Evolutionary conservation across 2,113 vertebrate genomes (phyloP), one percentile per base, ranked within the genome.

Genomic region (Datnioides undecimradiatus): DNA sequence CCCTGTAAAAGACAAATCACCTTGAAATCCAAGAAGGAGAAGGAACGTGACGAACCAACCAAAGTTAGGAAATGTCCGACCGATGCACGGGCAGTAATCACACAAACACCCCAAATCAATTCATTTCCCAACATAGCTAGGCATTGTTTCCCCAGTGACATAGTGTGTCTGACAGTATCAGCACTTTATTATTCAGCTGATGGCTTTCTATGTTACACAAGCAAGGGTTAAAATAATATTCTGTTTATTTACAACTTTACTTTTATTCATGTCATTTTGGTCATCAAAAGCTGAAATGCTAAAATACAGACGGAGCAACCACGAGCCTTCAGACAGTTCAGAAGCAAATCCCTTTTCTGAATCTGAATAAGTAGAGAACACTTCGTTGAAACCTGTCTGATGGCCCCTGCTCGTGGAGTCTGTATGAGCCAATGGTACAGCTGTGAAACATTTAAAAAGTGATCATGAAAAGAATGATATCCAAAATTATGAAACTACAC

Each of bases 1-100:
- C 77, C 89, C 82, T 91, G 83, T 88, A 27, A 62, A 84, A 69
- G 43, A 73, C 68, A 48, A 79, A 72, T 66, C 40, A 75, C 19
- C 31, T 73, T 70, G 38, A 72, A 85, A 54, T 65, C 66, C 73
- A 74, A 68, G 33, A 55, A 65, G 65, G 16, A 73, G 34, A 33
- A 55, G 5, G 12, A 27, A 6, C 1, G 2, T 55, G 7, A 49
- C 54, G 10, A 21, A 54, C 0, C 63, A 79, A 71, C 13, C 27
- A 57, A 34, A 70, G 45, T 27, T 12, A 52, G 65, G 12, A 63
- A 73, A 38, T 16, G 2, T 49, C 34, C 11, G 25, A 58, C n/a
- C 36, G 45, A 8, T 52, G 7, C 23, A 70, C 51, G 60, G 11
- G 10, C 16, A 46, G 21, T 4, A 25, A 67, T 68, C 14, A 12